Conservation (phyloP, 2,113 vertebrate species). For the Ibidorhyncha struthersii region DNA sequence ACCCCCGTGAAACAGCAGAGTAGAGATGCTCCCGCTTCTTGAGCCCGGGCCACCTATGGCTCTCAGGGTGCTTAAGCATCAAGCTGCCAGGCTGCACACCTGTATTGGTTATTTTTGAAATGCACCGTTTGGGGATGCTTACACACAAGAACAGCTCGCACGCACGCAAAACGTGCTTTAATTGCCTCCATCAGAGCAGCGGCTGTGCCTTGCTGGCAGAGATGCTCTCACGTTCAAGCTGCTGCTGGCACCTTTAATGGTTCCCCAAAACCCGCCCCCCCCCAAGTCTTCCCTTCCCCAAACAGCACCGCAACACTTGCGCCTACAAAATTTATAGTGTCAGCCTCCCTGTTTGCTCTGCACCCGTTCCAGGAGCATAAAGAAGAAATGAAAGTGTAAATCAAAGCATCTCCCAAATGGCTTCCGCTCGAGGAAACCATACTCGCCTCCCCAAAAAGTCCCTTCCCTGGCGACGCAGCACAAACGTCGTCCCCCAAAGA, state of each 20-base stretch:
- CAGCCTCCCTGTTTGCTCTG: neutral
- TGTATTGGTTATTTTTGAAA: neutral
- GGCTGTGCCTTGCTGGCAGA: neutral
- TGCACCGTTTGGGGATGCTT: neutral
- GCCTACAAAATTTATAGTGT: neutral
- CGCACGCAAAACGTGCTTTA: neutral
- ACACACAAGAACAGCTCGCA: fast-evolving
- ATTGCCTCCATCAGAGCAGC: neutral
- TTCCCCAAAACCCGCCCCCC: neutral
- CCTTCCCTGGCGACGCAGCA: fast-evolving
- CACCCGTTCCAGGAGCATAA: neutral
- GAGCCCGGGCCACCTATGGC: fast-evolving
- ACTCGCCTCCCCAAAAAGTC: fast-evolving
- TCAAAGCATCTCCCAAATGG: neutral
- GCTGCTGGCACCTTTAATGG: neutral
- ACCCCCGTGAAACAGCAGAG: fast-evolving
- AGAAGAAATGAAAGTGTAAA: conserved; percentile 2
- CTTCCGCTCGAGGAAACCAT: fast-evolving
- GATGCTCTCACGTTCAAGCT: neutral
- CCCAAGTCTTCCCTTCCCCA: neutral
- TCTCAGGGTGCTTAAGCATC: fast-evolving
- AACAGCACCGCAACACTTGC: fast-evolving
- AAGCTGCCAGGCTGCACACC: neutral
- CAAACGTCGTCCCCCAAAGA: fast-evolving
- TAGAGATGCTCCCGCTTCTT: neutral